Evolutionary conservation across 2,113 vertebrate species (phyloP), one percentile per base, ranked within the genome.

Genomic region (Anhinga anhinga): DNA sequence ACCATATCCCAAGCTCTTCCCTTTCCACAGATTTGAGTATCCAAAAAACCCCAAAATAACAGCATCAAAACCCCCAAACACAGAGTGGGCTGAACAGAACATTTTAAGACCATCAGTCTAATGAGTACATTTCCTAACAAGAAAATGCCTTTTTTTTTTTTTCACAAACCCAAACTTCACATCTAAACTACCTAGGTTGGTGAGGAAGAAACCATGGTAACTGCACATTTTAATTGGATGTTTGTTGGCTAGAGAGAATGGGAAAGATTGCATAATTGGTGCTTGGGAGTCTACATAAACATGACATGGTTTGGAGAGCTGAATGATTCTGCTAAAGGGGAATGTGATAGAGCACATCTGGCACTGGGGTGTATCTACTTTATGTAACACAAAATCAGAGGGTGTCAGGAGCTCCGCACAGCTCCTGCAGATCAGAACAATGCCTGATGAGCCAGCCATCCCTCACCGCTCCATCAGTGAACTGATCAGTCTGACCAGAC

Each of bases 181-280:
- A 63, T 95, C 79, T 63, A 47, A 93, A n/a, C 66, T 77, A 91
- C 86, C 86, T 78, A 84, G 67, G 83, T 18, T 89, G 59, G 73
- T 87, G 81, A 94, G 86, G 67, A 82, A 71, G 88, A 94, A 96
- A 95, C 96, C 95, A 96, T 95, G 88, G 92, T 26, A 95, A 95
- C 95, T 80, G 92, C 86, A 66, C 73, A 70, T 44, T 85, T 95
- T 92, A 91, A 80, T 36, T 80, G 95, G 83, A 53, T 59, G 83
- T 76, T 89, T 97, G 56, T 50, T 96, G 86, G 93, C 90, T 36
- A n/a, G 34, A 65, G 66, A 90, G 73, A 80, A 81, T 52, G 82
- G 82, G 92, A 90, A 90, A 78, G 79, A 81, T 93, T 93, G 85
- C 67, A 78, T 74, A 93, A 95, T 29, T 90, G 92, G 87, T 72